Evolutionary conservation across 2,888 invertebrate species (phyloP).

Genomic region (Drosophila affinis): DNA sequence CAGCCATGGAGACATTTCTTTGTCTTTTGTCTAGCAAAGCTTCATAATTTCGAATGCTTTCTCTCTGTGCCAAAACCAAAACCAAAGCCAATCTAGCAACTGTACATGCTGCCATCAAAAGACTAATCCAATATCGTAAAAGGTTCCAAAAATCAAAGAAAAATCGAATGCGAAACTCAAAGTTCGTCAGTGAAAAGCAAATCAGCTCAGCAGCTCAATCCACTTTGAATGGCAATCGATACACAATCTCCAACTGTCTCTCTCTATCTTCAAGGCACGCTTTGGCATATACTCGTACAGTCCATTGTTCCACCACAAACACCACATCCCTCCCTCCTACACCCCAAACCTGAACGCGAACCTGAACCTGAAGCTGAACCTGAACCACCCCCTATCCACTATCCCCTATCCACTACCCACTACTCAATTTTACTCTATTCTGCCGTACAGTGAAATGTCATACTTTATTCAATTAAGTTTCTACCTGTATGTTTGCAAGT

Average conservation of each 20-base stretch:
- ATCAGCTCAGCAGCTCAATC: conserved; percentile 24
- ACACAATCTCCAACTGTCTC: conserved; percentile 14
- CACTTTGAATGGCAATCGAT: conserved; percentile 33
- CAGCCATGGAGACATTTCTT: background rate
- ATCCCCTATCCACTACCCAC: conserved; percentile 12
- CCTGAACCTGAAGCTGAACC: too few relatives aligned
- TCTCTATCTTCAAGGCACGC: conserved; percentile 42
- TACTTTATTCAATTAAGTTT: conserved; percentile 60
- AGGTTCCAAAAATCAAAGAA: conserved; percentile 9
- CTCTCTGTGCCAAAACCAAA: background rate
- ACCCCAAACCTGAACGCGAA: conserved; percentile 1
- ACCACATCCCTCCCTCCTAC: conserved; percentile 5
- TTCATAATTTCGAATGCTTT: background rate
- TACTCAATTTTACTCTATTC: conserved; percentile 25
- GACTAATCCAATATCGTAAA: conserved; percentile 19
- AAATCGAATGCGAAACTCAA: conserved; percentile 17
- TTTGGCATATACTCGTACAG: conserved; percentile 51
- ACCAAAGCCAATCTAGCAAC: conserved; percentile 15
- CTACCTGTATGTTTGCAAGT: conserved; percentile 66
- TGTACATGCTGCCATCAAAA: conserved; percentile 17
- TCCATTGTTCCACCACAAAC: conserved; percentile 25
- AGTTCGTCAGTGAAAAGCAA: conserved; percentile 23
- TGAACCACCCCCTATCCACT: background rate
- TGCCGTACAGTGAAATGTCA: conserved; percentile 44
- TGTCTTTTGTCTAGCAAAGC: background rate